Conservation (phyloP, 2,888 invertebrate genomes). For the Xestia rhomboidea region DNA sequence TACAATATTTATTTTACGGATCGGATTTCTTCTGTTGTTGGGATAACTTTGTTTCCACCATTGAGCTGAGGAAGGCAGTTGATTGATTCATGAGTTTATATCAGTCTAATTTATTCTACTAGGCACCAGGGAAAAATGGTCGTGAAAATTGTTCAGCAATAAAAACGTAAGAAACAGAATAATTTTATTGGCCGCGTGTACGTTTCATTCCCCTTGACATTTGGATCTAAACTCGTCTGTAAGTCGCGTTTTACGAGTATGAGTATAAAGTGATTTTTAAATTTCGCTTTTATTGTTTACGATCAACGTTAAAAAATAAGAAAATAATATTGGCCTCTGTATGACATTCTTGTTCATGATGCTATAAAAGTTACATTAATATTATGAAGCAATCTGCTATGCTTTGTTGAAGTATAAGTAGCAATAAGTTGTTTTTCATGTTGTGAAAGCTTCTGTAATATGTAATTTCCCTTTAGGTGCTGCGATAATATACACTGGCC, state of each 20-base stretch:
- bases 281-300: constrained; percentile 54
- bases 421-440: constrained; percentile 19
- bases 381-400: constrained; percentile 33
- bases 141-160: constrained; percentile 58
- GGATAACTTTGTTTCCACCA: constrained; percentile 6
- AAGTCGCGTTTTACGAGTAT: constrained; percentile 58
- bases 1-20: constrained; percentile 2
- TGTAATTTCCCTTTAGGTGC: background rate
- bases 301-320: constrained; percentile 54
- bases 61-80: constrained; percentile 3
- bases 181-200: constrained; percentile 64
- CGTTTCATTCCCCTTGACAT: constrained; percentile 67
- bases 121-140: constrained; percentile 42
- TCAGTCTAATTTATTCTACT: constrained; percentile 39
- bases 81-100: constrained; percentile 46
- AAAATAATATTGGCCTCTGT: constrained; percentile 38
- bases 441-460: constrained; percentile 17
- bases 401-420: constrained; percentile 4
- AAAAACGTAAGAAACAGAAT: constrained; percentile 64
- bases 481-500: too few species aligned
- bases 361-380: constrained; percentile 49
- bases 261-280: constrained; percentile 61
- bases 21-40: background rate
- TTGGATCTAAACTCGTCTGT: constrained; percentile 61
- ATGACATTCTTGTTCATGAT: constrained; percentile 50